These are phyloP conservation scores for Stercorarius parasiticus DNA, from an alignment of 2,113 vertebrate species.

Conservation along the genomic window DNA sequence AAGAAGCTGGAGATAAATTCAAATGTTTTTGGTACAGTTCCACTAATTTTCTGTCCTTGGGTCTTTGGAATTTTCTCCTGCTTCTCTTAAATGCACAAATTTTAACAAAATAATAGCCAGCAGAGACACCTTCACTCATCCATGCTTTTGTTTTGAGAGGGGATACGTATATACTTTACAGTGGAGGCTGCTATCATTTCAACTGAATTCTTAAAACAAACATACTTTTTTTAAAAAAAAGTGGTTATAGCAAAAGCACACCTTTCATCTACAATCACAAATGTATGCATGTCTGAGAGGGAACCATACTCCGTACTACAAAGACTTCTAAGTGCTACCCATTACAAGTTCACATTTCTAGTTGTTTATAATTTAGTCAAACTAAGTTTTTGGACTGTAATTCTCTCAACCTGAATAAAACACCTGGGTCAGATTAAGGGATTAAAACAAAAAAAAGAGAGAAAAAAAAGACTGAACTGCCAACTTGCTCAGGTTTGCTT, in stretches of 20 bases:
- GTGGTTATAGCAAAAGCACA: background rate
- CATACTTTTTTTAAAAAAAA: background rate
- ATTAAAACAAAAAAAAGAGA: background rate
- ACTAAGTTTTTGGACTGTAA: background rate
- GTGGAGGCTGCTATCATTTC: background rate
- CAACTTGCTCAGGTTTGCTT: background rate
- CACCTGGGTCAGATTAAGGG: background rate
- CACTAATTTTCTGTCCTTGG: background rate
- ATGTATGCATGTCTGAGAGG: background rate
- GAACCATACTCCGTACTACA: background rate
- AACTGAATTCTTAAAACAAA: background rate
- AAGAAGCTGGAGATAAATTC: background rate
- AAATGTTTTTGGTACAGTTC: background rate
- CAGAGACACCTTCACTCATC: background rate
- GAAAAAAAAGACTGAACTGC: background rate
- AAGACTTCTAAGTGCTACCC: background rate
- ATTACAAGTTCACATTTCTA: background rate
- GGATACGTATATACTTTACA: background rate
- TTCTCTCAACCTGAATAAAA: background rate
- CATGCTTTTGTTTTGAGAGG: background rate
- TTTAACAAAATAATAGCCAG: background rate
- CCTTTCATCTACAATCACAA: background rate
- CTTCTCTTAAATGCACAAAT: background rate
- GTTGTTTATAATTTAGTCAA: background rate
- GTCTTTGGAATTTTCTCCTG: background rate